Base-by-base conservation (phyloP, 2,797 vertebrate species). In the Enteromius argenteus region DNA sequence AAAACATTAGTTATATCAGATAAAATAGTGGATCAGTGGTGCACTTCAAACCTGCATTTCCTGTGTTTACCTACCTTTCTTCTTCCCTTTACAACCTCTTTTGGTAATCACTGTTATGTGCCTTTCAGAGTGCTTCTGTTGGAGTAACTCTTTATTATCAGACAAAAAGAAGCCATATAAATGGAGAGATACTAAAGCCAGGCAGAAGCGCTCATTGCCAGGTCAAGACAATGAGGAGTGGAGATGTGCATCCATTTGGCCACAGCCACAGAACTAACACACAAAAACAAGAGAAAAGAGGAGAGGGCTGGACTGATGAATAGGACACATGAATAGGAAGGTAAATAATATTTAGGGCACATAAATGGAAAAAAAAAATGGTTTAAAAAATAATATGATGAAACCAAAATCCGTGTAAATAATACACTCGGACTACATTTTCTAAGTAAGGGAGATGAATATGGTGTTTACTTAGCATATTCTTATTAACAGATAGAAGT, bases 161-260 rank as follows among this genome's bases (percentile, higher is more conserved):
- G 72, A 83, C 72, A 75, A 75, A 83, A 46, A 75, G 60, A 83
- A n/a, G 81, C 62, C 4, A 2, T 67, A 76, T 68, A 76, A 76
- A 83, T 83, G 73, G 81, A 67, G 11, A 76, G 58, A 76, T 64
- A 82, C 58, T 37, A 9, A 74, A 51, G 80, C 69, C 39, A 82
- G 44, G 72, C 58, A 75, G 58, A 83, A 67, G 46, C 11, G 13
- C 81, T 76, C 62, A 66, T 75, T 75, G 71, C 81, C 71, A 53
- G 81, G 60, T 67, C 72, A 83, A 83, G 35, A 83, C 62, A 83
- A 83, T 76, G 60, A 75, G 23, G 71, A 56, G 46, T 27, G 35
- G 49, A 76, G 46, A 21, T 75, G 71, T 75, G 46, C 71, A 75
- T 76, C 72, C 72, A 83, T 83, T 83, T 75, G 80, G 80, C 80